phyloP scores from a whole-genome alignment of 2,888 invertebrate species.

The Platynereis dumerilii region DNA sequence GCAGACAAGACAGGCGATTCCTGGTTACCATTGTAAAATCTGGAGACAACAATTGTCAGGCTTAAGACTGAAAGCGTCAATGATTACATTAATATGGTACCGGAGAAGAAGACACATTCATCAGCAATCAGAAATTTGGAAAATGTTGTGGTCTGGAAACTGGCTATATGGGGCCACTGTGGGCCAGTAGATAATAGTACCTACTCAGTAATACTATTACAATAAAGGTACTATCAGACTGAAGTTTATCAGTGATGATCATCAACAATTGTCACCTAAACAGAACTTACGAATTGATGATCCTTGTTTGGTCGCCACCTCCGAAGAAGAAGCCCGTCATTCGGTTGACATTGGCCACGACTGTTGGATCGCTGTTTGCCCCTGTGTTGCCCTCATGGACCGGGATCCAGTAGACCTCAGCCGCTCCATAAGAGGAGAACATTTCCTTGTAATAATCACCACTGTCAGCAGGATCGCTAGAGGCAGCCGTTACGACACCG shows the following conservation, averaged over 20 bases:
- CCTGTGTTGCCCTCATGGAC: slow-evolving; percentile 39
- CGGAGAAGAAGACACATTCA: slow-evolving; percentile 3
- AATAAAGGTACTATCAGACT: no score
- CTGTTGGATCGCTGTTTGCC: slow-evolving; percentile 34
- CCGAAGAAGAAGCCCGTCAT: slow-evolving; percentile 49
- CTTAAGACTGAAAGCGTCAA: no score
- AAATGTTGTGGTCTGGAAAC: no score
- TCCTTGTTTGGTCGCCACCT: slow-evolving; percentile 42
- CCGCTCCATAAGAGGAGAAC: slow-evolving; percentile 39
- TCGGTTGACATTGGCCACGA: slow-evolving; percentile 35
- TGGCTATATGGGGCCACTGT: no score
- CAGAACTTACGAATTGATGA: slow-evolving; percentile 41
- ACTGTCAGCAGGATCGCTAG: slow-evolving; percentile 36
- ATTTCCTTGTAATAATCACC: slow-evolving; percentile 38
- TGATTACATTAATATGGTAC: no score
- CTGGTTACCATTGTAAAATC: slow-evolving; percentile 20
- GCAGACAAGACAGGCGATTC: slow-evolving; percentile 43
- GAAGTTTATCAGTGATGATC: no score
- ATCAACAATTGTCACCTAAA: no score
- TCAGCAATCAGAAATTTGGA: no score
- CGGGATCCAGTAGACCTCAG: slow-evolving; percentile 40
- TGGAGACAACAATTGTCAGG: no score
- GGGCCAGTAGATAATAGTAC: no score
- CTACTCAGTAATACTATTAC: no score
- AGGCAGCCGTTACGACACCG: slow-evolving; percentile 44